Base-by-base conservation (phyloP, 1,140 invertebrate genomes). In the Megathymus violae region DNA sequence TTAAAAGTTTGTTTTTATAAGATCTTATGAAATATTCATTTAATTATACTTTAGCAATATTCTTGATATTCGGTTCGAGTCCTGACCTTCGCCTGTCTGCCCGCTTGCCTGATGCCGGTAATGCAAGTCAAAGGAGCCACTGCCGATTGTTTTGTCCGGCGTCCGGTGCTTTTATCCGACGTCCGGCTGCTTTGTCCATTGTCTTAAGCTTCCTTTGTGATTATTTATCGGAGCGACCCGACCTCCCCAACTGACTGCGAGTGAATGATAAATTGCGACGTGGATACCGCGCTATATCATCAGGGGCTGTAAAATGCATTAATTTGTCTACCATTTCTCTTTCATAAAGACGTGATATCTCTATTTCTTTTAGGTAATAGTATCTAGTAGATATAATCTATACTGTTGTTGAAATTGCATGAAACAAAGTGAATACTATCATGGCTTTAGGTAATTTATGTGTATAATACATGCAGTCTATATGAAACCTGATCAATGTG, bases 261-360 rank as follows among this genome's bases (percentile, higher is more conserved):
- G 11, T 54, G 51, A 54, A 54, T 54, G 51, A 54, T 54, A 41
- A 54, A 54, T 54, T 54, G 19, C 50, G 17, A 38, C 19, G 50
- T 41, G 19, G 19, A 19, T 13, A 9, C 31, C 19, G 51, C 22
- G 31, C 15, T 38, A 9, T 19, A 51, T 16, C 48, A 51, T 17
- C 19, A 5, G 31, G 16, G 13, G 15, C n/a, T 36, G 5, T 5
- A 5, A 51, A 38, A 51, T 51, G 31, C n/a, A 38, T 19, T 13
- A 36, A 19, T 19, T 22, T 25, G 19, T n/a, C n/a, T n/a, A n/a
- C n/a, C n/a, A n/a, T n/a, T n/a, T n/a, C n/a, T n/a, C n/a, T n/a
- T n/a, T n/a, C n/a, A n/a, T n/a, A n/a, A n/a, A n/a, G 17, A 19
- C 15, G 13, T 46, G 4, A 10, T 11, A 36, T 36, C 1, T 36